phyloP scores from a whole-genome alignment of 92 coral and sea anemone genomes.

The Actinostola sp. region DNA sequence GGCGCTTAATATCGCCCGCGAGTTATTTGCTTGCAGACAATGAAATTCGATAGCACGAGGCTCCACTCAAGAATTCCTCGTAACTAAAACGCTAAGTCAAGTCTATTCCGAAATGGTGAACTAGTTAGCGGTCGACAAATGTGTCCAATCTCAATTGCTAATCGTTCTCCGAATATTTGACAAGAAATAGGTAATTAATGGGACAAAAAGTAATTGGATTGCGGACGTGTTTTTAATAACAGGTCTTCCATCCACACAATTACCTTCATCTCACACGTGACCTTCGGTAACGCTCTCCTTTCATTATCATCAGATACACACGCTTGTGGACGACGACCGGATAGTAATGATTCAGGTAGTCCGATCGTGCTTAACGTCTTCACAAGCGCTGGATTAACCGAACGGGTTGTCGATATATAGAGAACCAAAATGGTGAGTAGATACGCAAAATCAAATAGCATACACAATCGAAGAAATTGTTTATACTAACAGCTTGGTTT shows the following conservation, averaged over 20 bases:
- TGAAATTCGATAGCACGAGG: not conserved
- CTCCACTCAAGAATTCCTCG: not conserved
- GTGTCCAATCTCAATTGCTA: not conserved
- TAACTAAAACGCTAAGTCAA: not conserved
- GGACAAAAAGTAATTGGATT: not conserved
- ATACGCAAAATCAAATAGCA: constrained; percentile 4
- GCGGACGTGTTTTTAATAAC: constrained; percentile 17
- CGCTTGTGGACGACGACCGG: too few relatives aligned
- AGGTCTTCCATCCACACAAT: constrained; percentile 20
- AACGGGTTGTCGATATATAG: not conserved
- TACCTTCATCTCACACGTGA: constrained; percentile 28
- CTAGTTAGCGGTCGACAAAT: not conserved
- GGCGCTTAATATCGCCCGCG: not conserved
- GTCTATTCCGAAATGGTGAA: not conserved
- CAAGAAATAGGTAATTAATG: not conserved
- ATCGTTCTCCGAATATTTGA: constrained; percentile 16
- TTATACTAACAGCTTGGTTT: constrained; percentile 2
- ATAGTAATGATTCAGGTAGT: not conserved
- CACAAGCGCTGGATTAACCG: not conserved
- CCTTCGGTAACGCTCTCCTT: constrained; percentile 26
- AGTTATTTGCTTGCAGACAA: constrained; percentile 2
- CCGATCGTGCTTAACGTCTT: constrained; percentile 9
- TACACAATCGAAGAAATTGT: constrained; percentile 13
- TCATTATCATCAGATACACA: constrained; percentile 18
- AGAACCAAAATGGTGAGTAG: constrained; percentile 33